phyloP scores from a whole-genome alignment of 2,888 invertebrate species.

The Chironomus riparius region DNA sequence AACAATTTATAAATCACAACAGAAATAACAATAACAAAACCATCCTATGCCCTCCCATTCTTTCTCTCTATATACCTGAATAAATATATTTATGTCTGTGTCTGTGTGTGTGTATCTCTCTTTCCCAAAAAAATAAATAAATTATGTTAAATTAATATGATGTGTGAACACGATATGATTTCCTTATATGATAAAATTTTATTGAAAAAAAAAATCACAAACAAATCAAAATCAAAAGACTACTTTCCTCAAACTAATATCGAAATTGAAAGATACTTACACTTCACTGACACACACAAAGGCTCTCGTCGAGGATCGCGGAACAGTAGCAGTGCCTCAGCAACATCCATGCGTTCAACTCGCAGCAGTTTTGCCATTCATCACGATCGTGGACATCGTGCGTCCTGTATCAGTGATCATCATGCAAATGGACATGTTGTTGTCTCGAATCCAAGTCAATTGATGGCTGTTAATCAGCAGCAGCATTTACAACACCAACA shows the following conservation, averaged over 20 bases:
- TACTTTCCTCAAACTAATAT: constrained; percentile 19
- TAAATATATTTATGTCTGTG: neutral
- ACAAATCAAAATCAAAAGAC: constrained; percentile 1
- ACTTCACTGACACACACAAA: constrained; percentile 26
- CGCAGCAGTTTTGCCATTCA: constrained; percentile 40
- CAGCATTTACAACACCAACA: constrained; percentile 24
- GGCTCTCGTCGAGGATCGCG: constrained; percentile 62
- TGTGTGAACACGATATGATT: too few species aligned
- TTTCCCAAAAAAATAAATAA: neutral
- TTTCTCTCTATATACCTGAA: neutral
- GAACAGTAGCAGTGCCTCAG: constrained; percentile 70
- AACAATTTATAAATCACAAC: neutral
- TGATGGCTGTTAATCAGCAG: constrained; percentile 16
- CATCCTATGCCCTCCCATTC: neutral
- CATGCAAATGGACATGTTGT: constrained; percentile 30
- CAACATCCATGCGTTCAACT: constrained; percentile 59
- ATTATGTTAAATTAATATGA: neutral
- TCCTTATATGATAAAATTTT: neutral
- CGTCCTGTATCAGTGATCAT: constrained; percentile 31
- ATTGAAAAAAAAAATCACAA: neutral
- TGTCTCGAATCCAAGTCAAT: constrained; percentile 11
- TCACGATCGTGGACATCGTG: neutral
- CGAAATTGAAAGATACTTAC: constrained; percentile 26
- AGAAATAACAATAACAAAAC: neutral
- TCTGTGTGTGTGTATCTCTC: neutral